phyloP scores from a whole-genome alignment of 2,113 vertebrate species.

The Megaptera novaeangliae region DNA sequence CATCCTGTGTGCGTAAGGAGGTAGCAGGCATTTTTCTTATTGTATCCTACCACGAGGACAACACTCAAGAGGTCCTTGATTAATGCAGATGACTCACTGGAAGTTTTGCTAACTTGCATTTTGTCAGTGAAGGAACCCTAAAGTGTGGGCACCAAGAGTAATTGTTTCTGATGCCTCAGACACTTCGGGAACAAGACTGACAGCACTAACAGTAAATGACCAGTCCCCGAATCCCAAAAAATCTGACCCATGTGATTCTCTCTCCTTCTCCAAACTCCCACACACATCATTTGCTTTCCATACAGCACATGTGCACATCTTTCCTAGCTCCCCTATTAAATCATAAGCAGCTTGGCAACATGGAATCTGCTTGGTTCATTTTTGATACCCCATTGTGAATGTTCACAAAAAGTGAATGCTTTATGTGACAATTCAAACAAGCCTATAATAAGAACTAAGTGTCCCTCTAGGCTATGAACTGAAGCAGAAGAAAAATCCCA shows the following conservation, averaged over 20 bases:
- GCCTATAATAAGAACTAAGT: not conserved
- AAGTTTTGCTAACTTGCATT: conserved; percentile 19
- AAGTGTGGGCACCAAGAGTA: not conserved
- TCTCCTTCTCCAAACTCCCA: not conserved
- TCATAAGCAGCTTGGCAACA: not conserved
- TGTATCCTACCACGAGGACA: not conserved
- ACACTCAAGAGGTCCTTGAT: not conserved
- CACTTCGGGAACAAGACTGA: not conserved
- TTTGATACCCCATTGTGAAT: not conserved
- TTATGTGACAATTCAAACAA: not conserved
- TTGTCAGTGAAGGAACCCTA: not conserved
- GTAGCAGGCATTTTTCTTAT: not conserved
- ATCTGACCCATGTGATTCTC: not conserved
- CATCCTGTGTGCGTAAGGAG: not conserved
- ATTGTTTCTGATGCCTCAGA: not conserved
- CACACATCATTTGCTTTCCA: not conserved
- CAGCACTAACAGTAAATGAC: not conserved
- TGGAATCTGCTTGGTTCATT: not conserved
- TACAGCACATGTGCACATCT: not conserved
- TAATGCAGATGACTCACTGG: not conserved
- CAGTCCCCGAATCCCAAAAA: not conserved
- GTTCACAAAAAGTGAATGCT: not conserved
- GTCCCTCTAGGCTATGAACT: not conserved
- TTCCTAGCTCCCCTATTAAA: not conserved
- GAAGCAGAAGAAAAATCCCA: not conserved